These are phyloP conservation scores for Lasioglossum figueresi DNA, from an alignment of 2,888 invertebrate genomes.

Conservation along the genomic window DNA sequence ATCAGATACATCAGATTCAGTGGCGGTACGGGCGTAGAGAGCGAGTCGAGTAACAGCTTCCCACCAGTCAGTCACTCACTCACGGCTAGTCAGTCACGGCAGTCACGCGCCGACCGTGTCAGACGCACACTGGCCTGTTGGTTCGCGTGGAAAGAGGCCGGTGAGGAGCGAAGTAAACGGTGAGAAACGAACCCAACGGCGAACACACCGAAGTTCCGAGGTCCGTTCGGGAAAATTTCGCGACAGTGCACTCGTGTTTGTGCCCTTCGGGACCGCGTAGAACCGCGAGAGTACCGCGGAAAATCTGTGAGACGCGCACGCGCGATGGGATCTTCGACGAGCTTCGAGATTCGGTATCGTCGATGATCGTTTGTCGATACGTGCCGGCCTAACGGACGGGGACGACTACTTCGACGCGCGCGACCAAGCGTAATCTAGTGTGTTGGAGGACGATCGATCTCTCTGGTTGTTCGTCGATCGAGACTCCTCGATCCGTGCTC, in stretches of 20 bases:
- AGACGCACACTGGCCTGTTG: slow-evolving; percentile 61
- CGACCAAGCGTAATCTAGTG: background rate
- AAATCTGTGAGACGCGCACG: slow-evolving; percentile 30
- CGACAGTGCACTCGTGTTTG: background rate
- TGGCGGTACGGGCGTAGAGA: slow-evolving; percentile 60
- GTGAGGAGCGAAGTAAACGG: slow-evolving; percentile 37
- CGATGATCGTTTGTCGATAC: slow-evolving; percentile 47
- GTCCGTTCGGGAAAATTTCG: background rate
- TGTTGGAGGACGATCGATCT: background rate
- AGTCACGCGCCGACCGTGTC: slow-evolving; percentile 70
- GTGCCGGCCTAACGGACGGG: slow-evolving; percentile 20
- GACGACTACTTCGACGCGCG: background rate
- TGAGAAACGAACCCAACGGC: slow-evolving; percentile 25
- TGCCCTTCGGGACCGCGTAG: background rate
- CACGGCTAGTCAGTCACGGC: slow-evolving; percentile 70
- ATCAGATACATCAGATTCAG: slow-evolving; percentile 70
- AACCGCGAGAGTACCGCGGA: background rate
- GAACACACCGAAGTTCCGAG: background rate
- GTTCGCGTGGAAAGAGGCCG: slow-evolving; percentile 58
- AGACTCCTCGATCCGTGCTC: background rate
- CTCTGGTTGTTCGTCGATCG: background rate
- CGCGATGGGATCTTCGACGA: slow-evolving; percentile 40
- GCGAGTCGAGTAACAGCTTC: slow-evolving; percentile 65
- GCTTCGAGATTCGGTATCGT: slow-evolving; percentile 24
- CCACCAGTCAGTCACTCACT: slow-evolving; percentile 73